These are phyloP conservation scores for Colossoma macropomum DNA, from an alignment of 2,113 vertebrate species.

Conservation along the genomic window DNA sequence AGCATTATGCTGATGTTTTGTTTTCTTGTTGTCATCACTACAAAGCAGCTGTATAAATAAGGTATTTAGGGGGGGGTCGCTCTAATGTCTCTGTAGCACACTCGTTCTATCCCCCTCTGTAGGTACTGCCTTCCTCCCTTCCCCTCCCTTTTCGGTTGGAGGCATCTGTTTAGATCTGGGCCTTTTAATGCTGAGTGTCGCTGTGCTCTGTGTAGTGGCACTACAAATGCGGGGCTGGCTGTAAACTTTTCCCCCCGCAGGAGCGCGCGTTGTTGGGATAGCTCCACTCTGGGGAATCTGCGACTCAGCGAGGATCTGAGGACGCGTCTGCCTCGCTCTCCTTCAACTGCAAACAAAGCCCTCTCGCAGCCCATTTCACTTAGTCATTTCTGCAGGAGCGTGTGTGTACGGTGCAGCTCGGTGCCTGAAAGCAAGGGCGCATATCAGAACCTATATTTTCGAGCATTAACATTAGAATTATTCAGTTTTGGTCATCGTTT, in stretches of 20 bases:
- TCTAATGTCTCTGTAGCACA: conserved; percentile 72
- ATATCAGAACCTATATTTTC: conserved; percentile 42
- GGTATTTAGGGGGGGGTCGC: conserved; percentile 68
- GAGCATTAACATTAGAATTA: neutral
- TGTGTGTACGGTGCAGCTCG: conserved; percentile 42
- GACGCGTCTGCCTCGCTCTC: conserved; percentile 47
- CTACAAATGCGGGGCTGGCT: conserved; percentile 77
- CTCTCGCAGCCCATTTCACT: conserved; percentile 54
- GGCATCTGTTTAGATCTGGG: conserved; percentile 75
- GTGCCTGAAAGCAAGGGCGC: conserved; percentile 33
- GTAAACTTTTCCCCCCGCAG: conserved; percentile 80
- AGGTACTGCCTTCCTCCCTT: conserved; percentile 61
- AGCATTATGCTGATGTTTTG: conserved; percentile 52
- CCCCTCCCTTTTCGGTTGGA: conserved; percentile 58
- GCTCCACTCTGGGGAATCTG: conserved; percentile 72
- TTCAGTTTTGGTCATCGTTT: neutral
- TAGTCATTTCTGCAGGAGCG: conserved; percentile 45
- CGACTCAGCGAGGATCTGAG: conserved; percentile 53
- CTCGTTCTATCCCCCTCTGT: conserved; percentile 66
- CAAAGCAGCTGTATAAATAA: conserved; percentile 67
- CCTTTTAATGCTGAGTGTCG: conserved; percentile 77
- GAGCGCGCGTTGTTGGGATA: conserved; percentile 73
- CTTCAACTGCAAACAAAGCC: conserved; percentile 60
- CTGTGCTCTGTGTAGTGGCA: conserved; percentile 75
- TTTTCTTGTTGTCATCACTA: conserved; percentile 66